These are phyloP conservation scores for Patella vulgata DNA, from an alignment of 1,140 invertebrate genomes.

Conservation along the genomic window DNA sequence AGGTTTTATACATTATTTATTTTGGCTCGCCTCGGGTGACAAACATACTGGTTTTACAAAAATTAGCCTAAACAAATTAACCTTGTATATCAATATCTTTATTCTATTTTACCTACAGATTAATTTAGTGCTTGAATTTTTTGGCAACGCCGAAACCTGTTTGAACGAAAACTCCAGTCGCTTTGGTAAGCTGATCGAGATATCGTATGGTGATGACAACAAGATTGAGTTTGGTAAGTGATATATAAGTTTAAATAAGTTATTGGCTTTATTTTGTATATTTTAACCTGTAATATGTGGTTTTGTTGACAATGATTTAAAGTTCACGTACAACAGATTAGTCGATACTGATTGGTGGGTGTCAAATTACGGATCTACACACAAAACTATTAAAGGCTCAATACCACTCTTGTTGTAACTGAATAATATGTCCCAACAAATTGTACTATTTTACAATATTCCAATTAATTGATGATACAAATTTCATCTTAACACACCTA, in stretches of 20 bases:
- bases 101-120: constrained; percentile 63
- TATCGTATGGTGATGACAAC: constrained; percentile 73
- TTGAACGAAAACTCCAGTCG: constrained; percentile 96
- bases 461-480: too few species aligned
- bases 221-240: constrained; percentile 75
- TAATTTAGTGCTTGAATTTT: constrained; percentile 96
- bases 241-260: background rate
- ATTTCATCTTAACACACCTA: too few species aligned
- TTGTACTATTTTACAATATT: too few species aligned
- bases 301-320: background rate
- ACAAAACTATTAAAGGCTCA: too few species aligned
- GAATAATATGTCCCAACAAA: too few species aligned
- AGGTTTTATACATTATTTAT: too few species aligned
- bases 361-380: background rate
- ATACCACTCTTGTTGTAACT: too few species aligned
- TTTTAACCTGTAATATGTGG: background rate
- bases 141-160: constrained; percentile 95
- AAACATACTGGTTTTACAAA: too few species aligned
- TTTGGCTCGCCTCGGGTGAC: too few species aligned
- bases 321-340: background rate
- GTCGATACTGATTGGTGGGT: background rate
- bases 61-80: too few species aligned
- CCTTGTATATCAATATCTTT: too few species aligned
- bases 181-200: constrained; percentile 93
- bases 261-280: background rate